Evolutionary conservation across 2,113 vertebrate genomes (phyloP).

Genomic region (Trichomycterus rosablanca): DNA sequence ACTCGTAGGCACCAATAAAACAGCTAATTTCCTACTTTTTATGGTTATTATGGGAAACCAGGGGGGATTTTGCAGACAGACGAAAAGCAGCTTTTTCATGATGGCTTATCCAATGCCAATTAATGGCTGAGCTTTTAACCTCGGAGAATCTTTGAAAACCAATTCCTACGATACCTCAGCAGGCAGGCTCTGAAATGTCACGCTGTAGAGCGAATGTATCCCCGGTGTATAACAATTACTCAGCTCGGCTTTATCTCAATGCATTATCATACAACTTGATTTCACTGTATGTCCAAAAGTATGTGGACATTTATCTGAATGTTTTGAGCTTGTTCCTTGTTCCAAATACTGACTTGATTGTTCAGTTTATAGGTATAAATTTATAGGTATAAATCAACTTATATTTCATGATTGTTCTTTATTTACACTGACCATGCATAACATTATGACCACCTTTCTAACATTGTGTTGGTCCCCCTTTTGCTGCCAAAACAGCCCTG

Average conservation of each 20-base stretch:
- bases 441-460: too few relatives aligned
- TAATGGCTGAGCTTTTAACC: conserved; percentile 33
- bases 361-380: too few relatives aligned
- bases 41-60: conserved; percentile 32
- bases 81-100: conserved; percentile 44
- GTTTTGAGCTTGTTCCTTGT: too few relatives aligned
- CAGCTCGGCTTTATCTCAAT: neutral
- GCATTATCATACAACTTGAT: neutral
- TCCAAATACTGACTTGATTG: too few relatives aligned
- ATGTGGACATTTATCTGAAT: too few relatives aligned
- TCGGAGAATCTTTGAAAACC: conserved; percentile 14
- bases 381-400: too few relatives aligned
- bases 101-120: conserved; percentile 39
- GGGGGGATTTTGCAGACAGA: conserved; percentile 36
- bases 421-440: too few relatives aligned
- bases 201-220: neutral
- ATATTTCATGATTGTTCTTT: too few relatives aligned
- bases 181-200: neutral
- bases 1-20: conserved; percentile 4
- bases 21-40: conserved; percentile 33
- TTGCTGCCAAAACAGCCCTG: too few relatives aligned
- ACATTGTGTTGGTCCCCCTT: too few relatives aligned
- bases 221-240: conserved; percentile 14
- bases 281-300: too few relatives aligned
- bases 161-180: neutral